These are phyloP conservation scores for Petaurus breviceps DNA, from an alignment of 2,113 vertebrate genomes.

Conservation along the genomic window DNA sequence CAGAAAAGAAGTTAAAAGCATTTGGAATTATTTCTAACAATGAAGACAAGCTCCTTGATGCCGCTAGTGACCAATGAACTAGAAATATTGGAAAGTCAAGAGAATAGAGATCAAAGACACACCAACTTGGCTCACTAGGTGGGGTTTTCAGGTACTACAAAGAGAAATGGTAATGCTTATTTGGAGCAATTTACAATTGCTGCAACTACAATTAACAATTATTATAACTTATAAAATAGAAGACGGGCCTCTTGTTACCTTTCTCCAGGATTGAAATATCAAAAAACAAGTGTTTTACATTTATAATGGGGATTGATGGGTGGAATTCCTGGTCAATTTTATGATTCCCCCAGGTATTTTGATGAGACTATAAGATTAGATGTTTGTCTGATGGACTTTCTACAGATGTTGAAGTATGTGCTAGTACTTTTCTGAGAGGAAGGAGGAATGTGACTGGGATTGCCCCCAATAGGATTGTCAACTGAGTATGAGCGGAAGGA, in stretches of 20 bases:
- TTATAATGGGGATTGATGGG: background rate
- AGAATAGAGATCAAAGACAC: background rate
- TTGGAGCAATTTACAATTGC: background rate
- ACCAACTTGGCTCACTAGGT: background rate
- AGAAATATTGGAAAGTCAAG: constrained; percentile 21
- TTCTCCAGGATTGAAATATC: background rate
- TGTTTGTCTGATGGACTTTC: background rate
- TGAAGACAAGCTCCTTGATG: background rate
- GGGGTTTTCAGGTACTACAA: background rate
- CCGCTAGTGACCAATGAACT: background rate
- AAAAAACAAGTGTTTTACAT: constrained; percentile 26
- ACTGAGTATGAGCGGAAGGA: background rate
- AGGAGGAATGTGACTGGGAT: background rate
- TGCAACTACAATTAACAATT: constrained; percentile 15
- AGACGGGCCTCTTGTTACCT: background rate
- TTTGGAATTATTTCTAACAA: background rate
- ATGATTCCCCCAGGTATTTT: background rate
- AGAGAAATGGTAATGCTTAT: background rate
- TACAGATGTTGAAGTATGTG: background rate
- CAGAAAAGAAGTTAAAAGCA: constrained; percentile 47
- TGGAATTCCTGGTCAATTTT: background rate
- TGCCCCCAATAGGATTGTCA: background rate
- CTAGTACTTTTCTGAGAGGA: background rate
- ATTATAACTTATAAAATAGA: background rate
- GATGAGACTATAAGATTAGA: background rate